Conservation (phyloP, 2,888 invertebrate species). For the Allygus modestus region DNA sequence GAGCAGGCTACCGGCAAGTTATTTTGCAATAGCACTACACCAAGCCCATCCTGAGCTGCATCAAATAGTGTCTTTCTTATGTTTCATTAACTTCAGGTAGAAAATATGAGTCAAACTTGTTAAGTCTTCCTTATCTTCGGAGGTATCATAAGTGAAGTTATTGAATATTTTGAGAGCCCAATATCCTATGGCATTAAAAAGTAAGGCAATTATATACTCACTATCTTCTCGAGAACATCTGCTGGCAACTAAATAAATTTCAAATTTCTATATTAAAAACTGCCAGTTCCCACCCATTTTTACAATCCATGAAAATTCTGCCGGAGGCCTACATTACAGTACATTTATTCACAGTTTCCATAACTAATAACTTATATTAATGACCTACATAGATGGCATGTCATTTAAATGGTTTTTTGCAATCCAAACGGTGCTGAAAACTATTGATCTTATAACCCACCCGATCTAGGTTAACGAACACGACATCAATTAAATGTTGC, state of each 20-base stretch:
- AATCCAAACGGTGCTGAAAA: too few relatives aligned
- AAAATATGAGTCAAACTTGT: constrained; percentile 40
- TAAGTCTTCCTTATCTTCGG: neutral
- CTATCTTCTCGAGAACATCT: neutral
- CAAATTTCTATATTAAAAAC: constrained; percentile 25
- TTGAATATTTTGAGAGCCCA: constrained; percentile 45
- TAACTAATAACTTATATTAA: too few relatives aligned
- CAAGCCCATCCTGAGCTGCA: constrained; percentile 58
- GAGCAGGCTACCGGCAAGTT: constrained; percentile 59
- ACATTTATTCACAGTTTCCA: too few relatives aligned
- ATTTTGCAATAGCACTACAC: constrained; percentile 55
- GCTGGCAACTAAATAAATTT: neutral
- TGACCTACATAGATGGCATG: too few relatives aligned
- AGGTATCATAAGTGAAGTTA: constrained; percentile 5
- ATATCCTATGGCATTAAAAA: constrained; percentile 22
- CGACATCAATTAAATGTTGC: too few relatives aligned
- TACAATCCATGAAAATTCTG: constrained; percentile 30
- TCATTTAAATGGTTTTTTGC: too few relatives aligned
- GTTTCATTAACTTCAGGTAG: constrained; percentile 34
- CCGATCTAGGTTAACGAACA: too few relatives aligned
- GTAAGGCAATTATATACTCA: constrained; percentile 2
- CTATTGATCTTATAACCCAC: too few relatives aligned
- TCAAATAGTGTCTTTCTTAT: constrained; percentile 47
- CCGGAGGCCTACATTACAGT: constrained; percentile 11
- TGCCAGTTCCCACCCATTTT: constrained; percentile 47